Percentiles rank a stretch among this genome's conserved stretches.
Conservation (phyloP, 2,797 vertebrate species). For the Philypnodon macrostomus region DNA sequence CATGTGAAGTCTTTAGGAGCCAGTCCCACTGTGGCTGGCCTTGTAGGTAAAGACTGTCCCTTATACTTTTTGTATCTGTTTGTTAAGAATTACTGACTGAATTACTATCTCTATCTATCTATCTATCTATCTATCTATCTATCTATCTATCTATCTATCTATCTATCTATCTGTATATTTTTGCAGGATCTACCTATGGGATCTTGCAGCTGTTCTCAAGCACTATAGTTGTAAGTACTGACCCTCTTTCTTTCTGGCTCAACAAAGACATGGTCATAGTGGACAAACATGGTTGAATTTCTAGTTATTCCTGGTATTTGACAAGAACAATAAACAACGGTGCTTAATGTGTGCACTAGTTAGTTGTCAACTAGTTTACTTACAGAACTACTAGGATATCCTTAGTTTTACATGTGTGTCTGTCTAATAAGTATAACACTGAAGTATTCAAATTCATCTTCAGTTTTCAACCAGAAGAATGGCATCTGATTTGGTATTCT, state of each 20-base stretch:
- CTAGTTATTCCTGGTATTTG: conserved; percentile 45
- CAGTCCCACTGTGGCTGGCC: conserved; percentile 87
- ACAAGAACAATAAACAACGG: conserved; percentile 57
- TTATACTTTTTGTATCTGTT: conserved; percentile 21
- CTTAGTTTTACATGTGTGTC: neutral
- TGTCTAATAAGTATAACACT: neutral
- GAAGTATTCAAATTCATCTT: neutral
- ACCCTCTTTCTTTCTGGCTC: conserved; percentile 20
- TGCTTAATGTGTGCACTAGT: conserved; percentile 30
- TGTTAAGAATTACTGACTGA: no score
- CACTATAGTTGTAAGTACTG: conserved; percentile 89
- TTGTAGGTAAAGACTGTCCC: conserved; percentile 82
- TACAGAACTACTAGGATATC: conserved; percentile 3
- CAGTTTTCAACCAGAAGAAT: conserved; percentile 4
- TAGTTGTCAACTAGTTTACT: conserved; percentile 15
- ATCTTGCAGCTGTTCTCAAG: conserved; percentile 94
- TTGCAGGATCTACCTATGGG: conserved; percentile 91
- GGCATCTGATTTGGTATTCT: conserved; percentile 25
- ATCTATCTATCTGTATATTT: neutral
- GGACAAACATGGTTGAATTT: conserved; percentile 31
- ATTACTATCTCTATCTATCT: no score
- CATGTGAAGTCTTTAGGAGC: conserved; percentile 92
- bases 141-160: no score
- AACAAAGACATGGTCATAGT: conserved; percentile 25
- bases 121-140: no score